phyloP scores from a whole-genome alignment of 2,113 vertebrate genomes.

The Myiagra hebetior region DNA sequence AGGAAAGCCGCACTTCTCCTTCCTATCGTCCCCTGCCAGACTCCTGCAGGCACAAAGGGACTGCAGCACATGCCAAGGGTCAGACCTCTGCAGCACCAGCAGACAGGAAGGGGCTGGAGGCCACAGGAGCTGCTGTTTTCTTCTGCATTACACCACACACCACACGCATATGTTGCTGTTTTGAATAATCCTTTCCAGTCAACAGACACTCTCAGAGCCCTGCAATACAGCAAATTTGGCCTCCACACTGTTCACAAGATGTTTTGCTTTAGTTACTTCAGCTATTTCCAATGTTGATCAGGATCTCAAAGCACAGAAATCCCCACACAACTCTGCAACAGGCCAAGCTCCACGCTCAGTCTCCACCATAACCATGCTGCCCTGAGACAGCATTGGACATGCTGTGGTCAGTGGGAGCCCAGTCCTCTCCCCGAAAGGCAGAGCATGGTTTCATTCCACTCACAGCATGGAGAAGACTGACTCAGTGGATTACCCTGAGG shows the following conservation, averaged over 20 bases:
- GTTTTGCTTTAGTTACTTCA: not conserved
- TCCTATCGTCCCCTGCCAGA: not conserved
- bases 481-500: not conserved
- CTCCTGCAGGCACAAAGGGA: not conserved
- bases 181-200: not conserved
- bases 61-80: not conserved
- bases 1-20: not conserved
- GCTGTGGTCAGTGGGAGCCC: rapidly evolving
- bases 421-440: not conserved
- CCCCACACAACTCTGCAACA: rapidly evolving
- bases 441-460: not conserved
- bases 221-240: not conserved
- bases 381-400: not conserved
- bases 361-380: rapidly evolving
- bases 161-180: not conserved
- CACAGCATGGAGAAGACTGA: rapidly evolving
- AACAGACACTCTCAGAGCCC: not conserved
- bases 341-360: rapidly evolving
- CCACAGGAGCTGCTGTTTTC: not conserved
- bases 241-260: not conserved
- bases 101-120: not conserved
- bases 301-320: not conserved
- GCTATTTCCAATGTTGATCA: not conserved
- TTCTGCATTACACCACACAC: not conserved
- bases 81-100: not conserved